Evolutionary conservation across 2,113 vertebrate species (phyloP).

Genomic region (Chrysemys picta): DNA sequence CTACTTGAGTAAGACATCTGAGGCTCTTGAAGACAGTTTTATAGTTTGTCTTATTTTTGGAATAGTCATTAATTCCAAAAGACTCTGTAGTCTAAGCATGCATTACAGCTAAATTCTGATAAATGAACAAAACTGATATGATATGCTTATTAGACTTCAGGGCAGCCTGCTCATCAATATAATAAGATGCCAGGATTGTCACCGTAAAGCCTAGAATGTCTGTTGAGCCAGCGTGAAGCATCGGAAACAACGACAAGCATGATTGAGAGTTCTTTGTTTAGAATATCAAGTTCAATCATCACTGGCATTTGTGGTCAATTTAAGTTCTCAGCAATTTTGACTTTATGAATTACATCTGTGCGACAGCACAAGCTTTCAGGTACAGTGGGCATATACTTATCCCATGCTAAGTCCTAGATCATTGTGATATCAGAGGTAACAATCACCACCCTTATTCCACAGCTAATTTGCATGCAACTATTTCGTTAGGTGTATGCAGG

Average conservation of each 20-base stretch:
- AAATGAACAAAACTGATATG: neutral
- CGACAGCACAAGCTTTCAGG: neutral
- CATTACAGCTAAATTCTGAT: neutral
- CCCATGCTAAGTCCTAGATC: neutral
- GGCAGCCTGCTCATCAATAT: neutral
- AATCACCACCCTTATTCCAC: too few species aligned
- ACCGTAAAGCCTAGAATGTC: neutral
- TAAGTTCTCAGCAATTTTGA: neutral
- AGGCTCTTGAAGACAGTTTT: rapidly evolving
- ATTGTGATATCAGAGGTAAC: neutral
- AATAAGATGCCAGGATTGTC: neutral
- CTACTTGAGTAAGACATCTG: neutral
- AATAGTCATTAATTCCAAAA: neutral
- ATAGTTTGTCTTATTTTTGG: neutral
- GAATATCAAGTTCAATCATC: neutral
- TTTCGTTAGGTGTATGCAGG: neutral
- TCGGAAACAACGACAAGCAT: neutral
- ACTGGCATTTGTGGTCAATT: neutral
- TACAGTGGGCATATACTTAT: neutral
- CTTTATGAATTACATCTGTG: neutral
- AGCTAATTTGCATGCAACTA: neutral
- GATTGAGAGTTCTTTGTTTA: neutral
- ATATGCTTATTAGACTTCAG: neutral
- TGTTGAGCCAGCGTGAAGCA: neutral
- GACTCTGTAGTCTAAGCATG: neutral